Evolutionary conservation across 2,888 invertebrate species (phyloP), one percentile per base, ranked within the genome.

Genomic region (Chrysolina americana): DNA sequence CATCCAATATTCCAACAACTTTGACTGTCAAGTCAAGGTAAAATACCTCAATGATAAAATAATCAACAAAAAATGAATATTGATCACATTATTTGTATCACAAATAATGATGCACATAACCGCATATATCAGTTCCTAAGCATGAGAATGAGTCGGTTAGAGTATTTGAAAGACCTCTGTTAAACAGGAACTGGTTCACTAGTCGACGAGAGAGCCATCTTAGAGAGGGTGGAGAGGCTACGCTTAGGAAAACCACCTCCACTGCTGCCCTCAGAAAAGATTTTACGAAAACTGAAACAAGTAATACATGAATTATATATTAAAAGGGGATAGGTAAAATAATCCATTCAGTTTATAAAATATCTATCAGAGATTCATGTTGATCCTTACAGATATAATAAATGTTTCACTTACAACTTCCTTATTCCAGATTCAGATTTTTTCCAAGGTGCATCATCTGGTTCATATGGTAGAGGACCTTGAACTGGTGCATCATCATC

Each of bases 401-500:
- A 4, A 21, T 13, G 19, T 53, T 53, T 53, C 65, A 92, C 94
- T 92, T 90, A 96, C 96, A 96, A 95, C 91, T 95, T 96, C 85
- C 96, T 91, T 84, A 96, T 96, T 59, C 96, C 96, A 78, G 96
- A 96, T 89, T 96, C 95, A 47, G 93, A 90, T 84, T 92, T 93
- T 87, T 96, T 96, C 95, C 97, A 97, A 0, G 98, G 98, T 74
- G 98, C 98, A 89, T 99, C 98, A 84, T 97, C 97, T 0, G 99
- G 99, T 88, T 99, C 99, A 70, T 94, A 94, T 36, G 98, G 98
- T 82, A 99, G 90, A 0, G 99, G 99, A 4, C 99, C 99, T 88
- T 99, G 98, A 0, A 99, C 98, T 1, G 97, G 96, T 15, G 95
- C 93, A 84, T 97, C 97, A 78, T 95, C 94, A 59, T 94, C 94